Conservation (phyloP, 1,140 invertebrate species). For the Papilio dardanus region DNA sequence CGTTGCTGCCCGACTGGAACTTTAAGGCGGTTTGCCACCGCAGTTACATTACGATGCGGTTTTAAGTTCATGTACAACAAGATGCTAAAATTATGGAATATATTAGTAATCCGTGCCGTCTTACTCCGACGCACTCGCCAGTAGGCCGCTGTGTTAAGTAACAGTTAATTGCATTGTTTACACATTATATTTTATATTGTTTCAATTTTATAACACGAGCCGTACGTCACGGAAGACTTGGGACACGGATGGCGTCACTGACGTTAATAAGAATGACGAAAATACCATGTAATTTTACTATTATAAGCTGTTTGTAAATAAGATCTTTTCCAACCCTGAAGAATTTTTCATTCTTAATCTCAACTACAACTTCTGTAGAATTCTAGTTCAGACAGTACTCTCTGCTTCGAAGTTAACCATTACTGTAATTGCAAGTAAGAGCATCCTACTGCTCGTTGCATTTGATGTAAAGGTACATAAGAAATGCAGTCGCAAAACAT, state of each 20-base stretch:
- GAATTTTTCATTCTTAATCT: no score
- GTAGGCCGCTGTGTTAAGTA: slow-evolving; percentile 23
- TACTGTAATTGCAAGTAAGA: background rate
- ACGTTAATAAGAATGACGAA: no score
- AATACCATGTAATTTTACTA: background rate
- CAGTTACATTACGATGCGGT: background rate
- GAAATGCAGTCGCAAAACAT: slow-evolving; percentile 16
- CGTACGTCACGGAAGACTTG: slow-evolving; percentile 9
- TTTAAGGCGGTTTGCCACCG: background rate
- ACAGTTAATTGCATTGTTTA: slow-evolving; percentile 22
- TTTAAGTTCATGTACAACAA: background rate
- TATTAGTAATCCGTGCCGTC: slow-evolving; percentile 20
- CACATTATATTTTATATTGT: background rate
- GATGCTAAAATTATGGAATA: slow-evolving; percentile 1
- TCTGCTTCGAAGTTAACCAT: background rate
- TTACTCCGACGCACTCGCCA: background rate
- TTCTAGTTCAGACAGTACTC: background rate
- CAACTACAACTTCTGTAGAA: no score
- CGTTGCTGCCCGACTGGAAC: background rate
- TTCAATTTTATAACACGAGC: slow-evolving; percentile 12
- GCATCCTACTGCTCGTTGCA: background rate
- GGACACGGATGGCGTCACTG: background rate
- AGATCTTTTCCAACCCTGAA: background rate
- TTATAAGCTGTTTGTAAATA: background rate
- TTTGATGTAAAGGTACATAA: background rate